Evolutionary conservation across 2,888 invertebrate species (phyloP), one percentile per base, ranked within the genome.

Genomic region (Cordilura impudica): DNA sequence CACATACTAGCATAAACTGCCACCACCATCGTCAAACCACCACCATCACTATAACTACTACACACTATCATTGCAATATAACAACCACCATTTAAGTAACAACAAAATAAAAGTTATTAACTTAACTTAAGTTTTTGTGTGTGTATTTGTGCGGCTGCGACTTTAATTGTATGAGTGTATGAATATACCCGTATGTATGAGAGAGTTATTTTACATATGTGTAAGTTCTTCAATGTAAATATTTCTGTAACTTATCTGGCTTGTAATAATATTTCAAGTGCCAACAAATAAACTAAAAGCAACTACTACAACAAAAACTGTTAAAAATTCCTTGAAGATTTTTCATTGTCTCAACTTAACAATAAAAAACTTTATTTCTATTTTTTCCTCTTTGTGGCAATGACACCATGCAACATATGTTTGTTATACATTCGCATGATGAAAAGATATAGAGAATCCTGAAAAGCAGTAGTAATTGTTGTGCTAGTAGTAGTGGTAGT

Each of bases 191-290:
- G 31, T 31, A 12, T 29, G 10, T 31, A n/a, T 39, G 35, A n/a
- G 35, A 18, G 43, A 10, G 43, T 1, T 7, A 6, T 19, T 58
- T n/a, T 31, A 31, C 31, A 18, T 31, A 16, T 54, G 31, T 4
- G 39, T 39, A 5, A 12, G 16, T 54, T 10, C 35, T 31, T 56
- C 12, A 56, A 54, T 56, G 31, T 47, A 69, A 54, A 69, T 54
- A 16, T 58, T 61, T 61, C 19, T 56, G 75, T 75, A 75, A 75
- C 54, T 56, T 69, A 75, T 69, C 54, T 69, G 47, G 35, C 61
- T 75, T 54, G 49, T 69, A 69, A 45, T 56, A 75, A 69, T n/a
- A n/a, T 61, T 74, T 45, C 39, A 43, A 58, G 58, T 51, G 47
- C 49, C 43, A 49, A 14, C 53, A 19, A 51, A 51, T 23, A 49